Conservation (phyloP, 2,797 vertebrate species). For the Okamejei kenojei region DNA sequence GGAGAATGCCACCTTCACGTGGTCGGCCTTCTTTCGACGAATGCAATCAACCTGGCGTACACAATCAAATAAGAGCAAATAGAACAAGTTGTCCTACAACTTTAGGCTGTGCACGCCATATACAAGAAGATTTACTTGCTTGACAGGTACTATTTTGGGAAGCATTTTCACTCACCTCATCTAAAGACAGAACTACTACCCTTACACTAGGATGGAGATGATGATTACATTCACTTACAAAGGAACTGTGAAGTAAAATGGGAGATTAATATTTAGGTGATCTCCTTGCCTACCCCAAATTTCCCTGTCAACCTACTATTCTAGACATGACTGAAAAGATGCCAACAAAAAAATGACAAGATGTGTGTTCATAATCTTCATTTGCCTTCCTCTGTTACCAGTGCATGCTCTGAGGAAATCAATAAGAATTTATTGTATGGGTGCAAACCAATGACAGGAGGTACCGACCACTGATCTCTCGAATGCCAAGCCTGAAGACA, state of each 20-base stretch:
- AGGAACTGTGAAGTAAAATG: neutral
- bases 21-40: no score
- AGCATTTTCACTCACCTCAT: neutral
- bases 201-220: no score
- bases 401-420: conserved; percentile 46
- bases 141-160: neutral
- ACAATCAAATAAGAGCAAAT: no score
- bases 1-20: no score
- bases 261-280: neutral
- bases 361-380: neutral
- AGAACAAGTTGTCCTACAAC: no score
- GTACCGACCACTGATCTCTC: neutral
- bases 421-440: neutral
- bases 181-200: neutral
- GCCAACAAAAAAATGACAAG: neutral
- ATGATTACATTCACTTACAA: neutral
- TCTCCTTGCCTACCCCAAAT: neutral
- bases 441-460: neutral
- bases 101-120: no score
- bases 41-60: no score
- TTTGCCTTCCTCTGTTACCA: conserved; percentile 43
- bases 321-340: neutral
- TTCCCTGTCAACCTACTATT: neutral
- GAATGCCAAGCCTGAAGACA: neutral
- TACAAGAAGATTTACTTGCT: neutral